These are phyloP conservation scores for Eupithecia subumbrata DNA, from an alignment of 2,888 invertebrate genomes.

Conservation along the genomic window DNA sequence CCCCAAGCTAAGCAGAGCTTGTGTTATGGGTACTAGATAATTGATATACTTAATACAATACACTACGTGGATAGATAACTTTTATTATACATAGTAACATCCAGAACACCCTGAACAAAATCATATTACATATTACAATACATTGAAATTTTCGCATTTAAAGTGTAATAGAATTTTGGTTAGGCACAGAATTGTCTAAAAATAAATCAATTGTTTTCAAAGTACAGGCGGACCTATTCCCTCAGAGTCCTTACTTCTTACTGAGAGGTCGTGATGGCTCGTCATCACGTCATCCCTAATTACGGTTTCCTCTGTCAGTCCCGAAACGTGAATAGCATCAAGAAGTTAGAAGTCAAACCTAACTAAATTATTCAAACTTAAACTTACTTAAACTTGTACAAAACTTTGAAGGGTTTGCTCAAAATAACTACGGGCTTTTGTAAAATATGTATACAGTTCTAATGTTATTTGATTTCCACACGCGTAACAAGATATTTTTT, in stretches of 20 bases:
- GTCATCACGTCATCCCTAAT: neutral
- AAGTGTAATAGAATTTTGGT: too few relatives aligned
- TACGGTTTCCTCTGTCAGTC: neutral
- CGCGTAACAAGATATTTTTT: neutral
- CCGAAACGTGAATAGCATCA: conserved; percentile 4
- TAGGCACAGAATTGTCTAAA: neutral
- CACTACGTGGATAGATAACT: too few relatives aligned
- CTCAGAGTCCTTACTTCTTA: neutral
- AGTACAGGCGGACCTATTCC: neutral
- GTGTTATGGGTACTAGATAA: too few relatives aligned
- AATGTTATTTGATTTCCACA: neutral
- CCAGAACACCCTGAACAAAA: too few relatives aligned
- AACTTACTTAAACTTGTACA: neutral
- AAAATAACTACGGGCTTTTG: neutral
- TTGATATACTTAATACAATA: too few relatives aligned
- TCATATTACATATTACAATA: too few relatives aligned
- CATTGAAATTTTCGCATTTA: too few relatives aligned
- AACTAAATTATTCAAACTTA: neutral
- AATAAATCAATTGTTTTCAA: neutral
- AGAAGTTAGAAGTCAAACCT: neutral
- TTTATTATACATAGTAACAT: too few relatives aligned
- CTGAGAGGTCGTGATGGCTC: neutral
- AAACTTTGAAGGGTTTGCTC: neutral
- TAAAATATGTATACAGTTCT: neutral
- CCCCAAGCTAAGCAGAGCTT: too few relatives aligned